Evolutionary conservation across 1,140 invertebrate genomes (phyloP).

Genomic region (Diabrotica virgifera): DNA sequence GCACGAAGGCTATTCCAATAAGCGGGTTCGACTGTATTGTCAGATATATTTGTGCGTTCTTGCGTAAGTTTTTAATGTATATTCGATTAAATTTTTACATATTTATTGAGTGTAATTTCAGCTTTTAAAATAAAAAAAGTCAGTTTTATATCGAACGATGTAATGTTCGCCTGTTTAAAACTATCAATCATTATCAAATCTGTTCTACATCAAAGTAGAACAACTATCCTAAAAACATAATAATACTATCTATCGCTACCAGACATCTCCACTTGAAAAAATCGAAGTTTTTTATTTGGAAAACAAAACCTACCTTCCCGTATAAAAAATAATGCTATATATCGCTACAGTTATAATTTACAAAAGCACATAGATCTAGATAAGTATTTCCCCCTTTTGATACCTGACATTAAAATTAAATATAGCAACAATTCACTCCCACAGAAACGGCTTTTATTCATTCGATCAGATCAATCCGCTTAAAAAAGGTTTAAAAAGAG

Average conservation of each 20-base stretch:
- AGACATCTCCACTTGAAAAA: slow-evolving; percentile 8
- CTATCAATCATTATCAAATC: neutral
- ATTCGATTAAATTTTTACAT: too few relatives aligned
- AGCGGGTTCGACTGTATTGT: too few relatives aligned
- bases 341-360: slow-evolving; percentile 9
- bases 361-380: slow-evolving; percentile 15
- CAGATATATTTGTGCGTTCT: too few relatives aligned
- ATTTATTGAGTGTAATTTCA: too few relatives aligned
- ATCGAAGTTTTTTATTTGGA: neutral
- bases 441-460: slow-evolving; percentile 5
- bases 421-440: slow-evolving; percentile 14
- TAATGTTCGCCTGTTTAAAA: too few relatives aligned
- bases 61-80: too few relatives aligned
- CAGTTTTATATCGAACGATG: too few relatives aligned
- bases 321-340: neutral
- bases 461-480: slow-evolving; percentile 7
- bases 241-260: neutral
- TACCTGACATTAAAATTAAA: slow-evolving; percentile 16
- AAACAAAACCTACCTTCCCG: neutral
- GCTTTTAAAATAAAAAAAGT: too few relatives aligned
- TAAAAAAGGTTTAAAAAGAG: neutral
- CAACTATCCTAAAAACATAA: neutral
- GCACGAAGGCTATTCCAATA: too few relatives aligned
- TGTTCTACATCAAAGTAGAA: neutral
- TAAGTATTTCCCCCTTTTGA: slow-evolving; percentile 5